These are phyloP conservation scores for Pteropus alecto DNA, from an alignment of 2,113 vertebrate species.

Conservation along the genomic window DNA sequence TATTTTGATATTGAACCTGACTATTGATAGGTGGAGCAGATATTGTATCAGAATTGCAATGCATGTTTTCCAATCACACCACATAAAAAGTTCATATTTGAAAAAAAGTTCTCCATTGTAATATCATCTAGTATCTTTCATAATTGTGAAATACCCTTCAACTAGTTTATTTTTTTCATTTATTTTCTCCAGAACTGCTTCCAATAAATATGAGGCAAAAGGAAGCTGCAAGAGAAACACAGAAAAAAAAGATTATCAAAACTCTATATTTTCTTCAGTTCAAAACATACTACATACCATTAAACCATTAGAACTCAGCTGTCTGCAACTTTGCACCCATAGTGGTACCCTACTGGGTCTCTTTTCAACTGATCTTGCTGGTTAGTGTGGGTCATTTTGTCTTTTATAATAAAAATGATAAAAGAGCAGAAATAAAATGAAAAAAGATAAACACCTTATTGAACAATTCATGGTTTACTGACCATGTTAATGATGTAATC, in stretches of 20 bases:
- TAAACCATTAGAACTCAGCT: constrained; percentile 79
- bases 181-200: constrained; percentile 92
- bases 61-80: constrained; percentile 43
- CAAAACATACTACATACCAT: constrained; percentile 73
- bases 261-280: constrained; percentile 69
- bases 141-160: constrained; percentile 89
- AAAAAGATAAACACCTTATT: constrained; percentile 88
- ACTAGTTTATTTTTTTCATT: constrained; percentile 92
- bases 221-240: constrained; percentile 89
- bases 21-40: constrained; percentile 68
- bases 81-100: constrained; percentile 46
- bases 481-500: constrained; percentile 90
- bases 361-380: constrained; percentile 78
- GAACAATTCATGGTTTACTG: constrained; percentile 89
- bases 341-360: constrained; percentile 55
- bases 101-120: constrained; percentile 7
- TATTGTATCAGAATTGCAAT: constrained; percentile 29
- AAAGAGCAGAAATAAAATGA: constrained; percentile 84
- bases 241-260: constrained; percentile 77
- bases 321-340: constrained; percentile 67
- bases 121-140: constrained; percentile 83
- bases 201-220: constrained; percentile 91
- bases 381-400: constrained; percentile 79
- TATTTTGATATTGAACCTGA: constrained; percentile 69
- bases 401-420: constrained; percentile 86